Conservation (phyloP, 2,113 vertebrate genomes). For the Hyla sarda region DNA sequence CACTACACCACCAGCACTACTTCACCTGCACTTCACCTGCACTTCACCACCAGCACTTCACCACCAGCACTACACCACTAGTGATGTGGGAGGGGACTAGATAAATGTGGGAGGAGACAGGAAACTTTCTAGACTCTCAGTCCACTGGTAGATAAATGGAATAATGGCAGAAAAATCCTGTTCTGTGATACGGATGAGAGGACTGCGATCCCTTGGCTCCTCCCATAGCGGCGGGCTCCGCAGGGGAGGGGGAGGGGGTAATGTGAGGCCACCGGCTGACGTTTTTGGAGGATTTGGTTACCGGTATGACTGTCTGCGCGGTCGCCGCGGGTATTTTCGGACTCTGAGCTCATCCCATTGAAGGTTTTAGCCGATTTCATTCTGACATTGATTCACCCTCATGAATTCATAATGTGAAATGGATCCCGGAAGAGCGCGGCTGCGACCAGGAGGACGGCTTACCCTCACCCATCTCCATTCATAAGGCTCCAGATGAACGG, state of each 20-base stretch:
- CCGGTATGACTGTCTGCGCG: neutral
- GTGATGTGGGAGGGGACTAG: neutral
- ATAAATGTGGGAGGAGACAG: neutral
- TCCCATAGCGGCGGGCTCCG: neutral
- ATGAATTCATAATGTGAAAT: conserved; percentile 77
- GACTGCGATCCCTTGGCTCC: neutral
- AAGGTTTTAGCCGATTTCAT: conserved; percentile 61
- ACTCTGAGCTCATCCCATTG: conserved; percentile 66
- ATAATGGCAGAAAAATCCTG: no score
- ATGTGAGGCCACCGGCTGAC: neutral
- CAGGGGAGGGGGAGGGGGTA: neutral
- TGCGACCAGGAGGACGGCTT: neutral
- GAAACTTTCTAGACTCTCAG: no score
- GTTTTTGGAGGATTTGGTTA: neutral
- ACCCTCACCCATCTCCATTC: conserved; percentile 53
- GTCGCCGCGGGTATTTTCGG: conserved; percentile 49
- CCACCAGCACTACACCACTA: no score
- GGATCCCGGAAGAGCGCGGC: conserved; percentile 43
- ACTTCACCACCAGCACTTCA: no score
- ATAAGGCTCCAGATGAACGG: neutral
- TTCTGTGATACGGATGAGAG: neutral
- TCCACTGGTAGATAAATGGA: no score
- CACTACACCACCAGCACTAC: no score
- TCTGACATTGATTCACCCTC: conserved; percentile 64
- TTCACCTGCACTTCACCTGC: no score